Evolutionary conservation across 1,140 invertebrate species (phyloP).

Genomic region (Aphelenchoides fujianensis): DNA sequence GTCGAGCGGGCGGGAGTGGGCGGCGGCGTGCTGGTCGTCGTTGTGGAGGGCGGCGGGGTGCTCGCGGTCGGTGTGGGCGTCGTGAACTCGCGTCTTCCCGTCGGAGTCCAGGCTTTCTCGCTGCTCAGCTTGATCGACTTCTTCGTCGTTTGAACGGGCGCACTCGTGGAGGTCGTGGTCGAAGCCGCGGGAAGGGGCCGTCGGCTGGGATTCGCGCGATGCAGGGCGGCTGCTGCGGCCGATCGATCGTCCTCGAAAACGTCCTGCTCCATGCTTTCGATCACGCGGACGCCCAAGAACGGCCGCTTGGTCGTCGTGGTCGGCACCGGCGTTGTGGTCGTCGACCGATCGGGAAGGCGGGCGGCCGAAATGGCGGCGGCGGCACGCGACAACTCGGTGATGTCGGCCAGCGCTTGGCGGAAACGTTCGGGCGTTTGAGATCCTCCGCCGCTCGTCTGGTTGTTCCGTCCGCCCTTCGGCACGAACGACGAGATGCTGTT

Average conservation of each 20-base stretch:
- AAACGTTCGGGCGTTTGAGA: not conserved
- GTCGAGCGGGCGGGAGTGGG: not conserved
- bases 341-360: not conserved
- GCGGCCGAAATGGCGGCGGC: conserved; percentile 1
- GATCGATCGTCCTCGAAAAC: conserved; percentile 1
- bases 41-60: conserved; percentile 11
- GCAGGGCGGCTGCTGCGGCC: not conserved
- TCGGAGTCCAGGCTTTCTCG: not conserved
- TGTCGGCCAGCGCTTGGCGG: not conserved
- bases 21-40: not conserved
- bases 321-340: not conserved
- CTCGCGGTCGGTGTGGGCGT: conserved; percentile 6
- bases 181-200: not conserved
- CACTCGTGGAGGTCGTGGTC: not conserved
- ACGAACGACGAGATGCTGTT: conserved; percentile 10
- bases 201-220: not conserved
- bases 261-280: conserved; percentile 1
- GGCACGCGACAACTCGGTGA: conserved; percentile 9
- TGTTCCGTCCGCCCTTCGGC: not conserved
- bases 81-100: conserved; percentile 20
- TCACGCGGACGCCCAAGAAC: conserved; percentile 5
- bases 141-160: not conserved
- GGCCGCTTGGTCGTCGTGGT: not conserved
- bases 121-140: not conserved
- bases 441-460: not conserved